These are phyloP conservation scores for Acromyrmex echinatior DNA, from an alignment of 1,140 invertebrate genomes.

Conservation along the genomic window DNA sequence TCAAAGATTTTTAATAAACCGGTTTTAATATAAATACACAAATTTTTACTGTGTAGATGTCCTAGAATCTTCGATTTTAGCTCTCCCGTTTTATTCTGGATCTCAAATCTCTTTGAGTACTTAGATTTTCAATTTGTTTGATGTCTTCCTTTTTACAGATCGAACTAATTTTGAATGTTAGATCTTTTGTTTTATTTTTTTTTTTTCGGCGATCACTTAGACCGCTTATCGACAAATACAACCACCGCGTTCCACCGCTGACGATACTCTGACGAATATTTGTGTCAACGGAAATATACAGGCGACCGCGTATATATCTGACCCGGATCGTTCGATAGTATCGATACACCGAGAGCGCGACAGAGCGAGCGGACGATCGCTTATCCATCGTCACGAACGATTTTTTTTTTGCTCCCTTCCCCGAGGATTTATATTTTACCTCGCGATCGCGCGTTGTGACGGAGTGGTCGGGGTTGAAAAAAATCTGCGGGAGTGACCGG, in stretches of 20 bases:
- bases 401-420: constrained; percentile 51
- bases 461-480: constrained; percentile 29
- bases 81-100: neutral
- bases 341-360: constrained; percentile 37
- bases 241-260: neutral
- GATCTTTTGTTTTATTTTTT: neutral
- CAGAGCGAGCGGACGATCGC: constrained; percentile 46
- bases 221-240: constrained; percentile 24
- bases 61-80: neutral
- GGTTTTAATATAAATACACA: too few species aligned
- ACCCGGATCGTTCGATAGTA: constrained; percentile 42
- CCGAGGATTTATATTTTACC: constrained; percentile 64
- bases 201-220: neutral
- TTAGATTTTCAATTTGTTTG: neutral
- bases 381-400: constrained; percentile 55
- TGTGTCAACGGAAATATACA: constrained; percentile 56
- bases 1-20: too few species aligned
- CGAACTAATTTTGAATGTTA: neutral
- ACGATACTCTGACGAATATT: constrained; percentile 42
- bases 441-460: constrained; percentile 48
- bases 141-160: neutral
- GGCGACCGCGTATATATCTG: constrained; percentile 42
- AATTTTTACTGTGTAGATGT: neutral
- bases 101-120: neutral
- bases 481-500: constrained; percentile 50